phyloP scores from a whole-genome alignment of 2,113 vertebrate species.

The Gasterosteus nipponicus region DNA sequence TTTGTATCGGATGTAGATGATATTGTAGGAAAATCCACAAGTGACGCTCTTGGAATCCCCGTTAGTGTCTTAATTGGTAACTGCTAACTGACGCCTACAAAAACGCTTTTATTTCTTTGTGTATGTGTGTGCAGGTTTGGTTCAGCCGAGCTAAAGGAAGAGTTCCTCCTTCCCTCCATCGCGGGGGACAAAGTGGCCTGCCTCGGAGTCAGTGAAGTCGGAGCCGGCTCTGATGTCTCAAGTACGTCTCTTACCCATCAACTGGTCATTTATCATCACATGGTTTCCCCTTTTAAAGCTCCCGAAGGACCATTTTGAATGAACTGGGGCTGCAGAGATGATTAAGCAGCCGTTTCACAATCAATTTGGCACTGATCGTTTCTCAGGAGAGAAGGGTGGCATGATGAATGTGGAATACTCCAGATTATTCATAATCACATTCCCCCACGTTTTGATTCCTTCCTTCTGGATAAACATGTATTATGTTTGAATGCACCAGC shows the following conservation, averaged over 20 bases:
- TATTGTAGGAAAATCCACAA: neutral
- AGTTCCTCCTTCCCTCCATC: constrained; percentile 85
- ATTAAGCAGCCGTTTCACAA: neutral
- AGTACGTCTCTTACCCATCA: constrained; percentile 76
- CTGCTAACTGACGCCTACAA: neutral
- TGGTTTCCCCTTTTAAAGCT: constrained; percentile 1
- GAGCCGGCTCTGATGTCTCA: constrained; percentile 87
- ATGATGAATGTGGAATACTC: neutral
- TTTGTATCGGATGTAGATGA: neutral
- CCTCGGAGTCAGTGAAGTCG: constrained; percentile 86
- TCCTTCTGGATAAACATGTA: neutral
- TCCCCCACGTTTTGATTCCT: neutral
- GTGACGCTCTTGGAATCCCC: neutral
- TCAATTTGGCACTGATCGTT: neutral
- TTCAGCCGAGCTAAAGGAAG: constrained; percentile 82
- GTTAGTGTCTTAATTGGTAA: neutral
- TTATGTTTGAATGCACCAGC: neutral
- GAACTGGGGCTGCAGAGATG: neutral
- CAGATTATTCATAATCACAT: neutral
- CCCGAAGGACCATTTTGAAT: neutral
- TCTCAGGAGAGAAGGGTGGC: neutral
- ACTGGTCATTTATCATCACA: neutral
- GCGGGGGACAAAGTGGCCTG: constrained; percentile 86
- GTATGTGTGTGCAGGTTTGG: constrained; percentile 82
- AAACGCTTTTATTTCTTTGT: neutral